Conservation (phyloP, 1,140 invertebrate species). For the Drosophila varians region DNA sequence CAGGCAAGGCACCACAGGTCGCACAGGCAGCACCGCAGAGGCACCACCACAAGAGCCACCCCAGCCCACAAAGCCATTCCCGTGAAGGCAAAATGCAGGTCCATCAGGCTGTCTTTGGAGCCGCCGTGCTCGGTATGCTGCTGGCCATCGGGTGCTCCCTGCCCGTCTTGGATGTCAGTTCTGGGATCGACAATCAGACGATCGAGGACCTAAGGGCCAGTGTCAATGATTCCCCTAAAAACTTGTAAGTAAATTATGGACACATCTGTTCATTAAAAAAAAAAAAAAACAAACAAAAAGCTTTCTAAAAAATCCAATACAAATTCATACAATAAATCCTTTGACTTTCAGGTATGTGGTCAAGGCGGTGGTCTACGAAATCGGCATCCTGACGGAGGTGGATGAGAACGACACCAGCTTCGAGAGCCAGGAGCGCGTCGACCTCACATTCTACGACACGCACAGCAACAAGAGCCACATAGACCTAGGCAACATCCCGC, state of each 20-base stretch:
- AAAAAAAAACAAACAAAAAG: not conserved
- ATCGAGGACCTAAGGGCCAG: slow-evolving; percentile 63
- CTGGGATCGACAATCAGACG: slow-evolving; percentile 69
- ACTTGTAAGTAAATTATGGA: slow-evolving; percentile 68
- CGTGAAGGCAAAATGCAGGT: slow-evolving; percentile 50
- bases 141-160: slow-evolving; percentile 50
- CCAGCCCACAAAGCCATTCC: slow-evolving; percentile 7
- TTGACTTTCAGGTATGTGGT: slow-evolving; percentile 85
- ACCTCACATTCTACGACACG: slow-evolving; percentile 85
- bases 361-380: slow-evolving; percentile 86
- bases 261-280: no score
- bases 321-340: no score
- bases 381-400: slow-evolving; percentile 85
- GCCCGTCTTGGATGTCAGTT: slow-evolving; percentile 67
- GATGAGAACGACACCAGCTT: slow-evolving; percentile 83
- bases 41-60: not conserved
- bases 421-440: slow-evolving; percentile 85
- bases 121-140: slow-evolving; percentile 64
- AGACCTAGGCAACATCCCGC: slow-evolving; percentile 84
- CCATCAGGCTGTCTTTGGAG: slow-evolving; percentile 63
- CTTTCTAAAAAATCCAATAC: not conserved
- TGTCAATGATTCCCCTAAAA: slow-evolving; percentile 75
- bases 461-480: slow-evolving; percentile 84
- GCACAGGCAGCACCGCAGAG: not conserved
- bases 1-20: slow-evolving; percentile 45